Conservation (phyloP, 1,140 invertebrate species). For the Zaprionus ornatus region DNA sequence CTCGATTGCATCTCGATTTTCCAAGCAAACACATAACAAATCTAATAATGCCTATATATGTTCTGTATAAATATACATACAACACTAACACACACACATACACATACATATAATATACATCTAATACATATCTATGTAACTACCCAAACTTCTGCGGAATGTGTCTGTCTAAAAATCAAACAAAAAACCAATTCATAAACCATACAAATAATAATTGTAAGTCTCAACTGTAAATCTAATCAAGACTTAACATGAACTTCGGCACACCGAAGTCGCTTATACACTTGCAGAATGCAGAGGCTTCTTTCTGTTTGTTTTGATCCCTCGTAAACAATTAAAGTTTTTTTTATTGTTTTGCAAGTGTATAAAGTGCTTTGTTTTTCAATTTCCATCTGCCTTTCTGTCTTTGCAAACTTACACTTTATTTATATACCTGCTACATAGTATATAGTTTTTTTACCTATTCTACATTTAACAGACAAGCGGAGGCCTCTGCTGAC, state of each 20-base stretch:
- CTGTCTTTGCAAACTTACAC: not conserved
- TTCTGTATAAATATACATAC: constrained; percentile 65
- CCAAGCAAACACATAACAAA: constrained; percentile 13
- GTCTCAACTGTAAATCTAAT: constrained; percentile 38
- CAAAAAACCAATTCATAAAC: constrained; percentile 46
- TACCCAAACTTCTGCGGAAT: constrained; percentile 73
- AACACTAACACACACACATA: constrained; percentile 32
- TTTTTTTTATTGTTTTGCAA: constrained; percentile 12
- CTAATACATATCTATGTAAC: constrained; percentile 40
- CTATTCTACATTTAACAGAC: too few relatives aligned
- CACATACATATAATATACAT: constrained; percentile 38
- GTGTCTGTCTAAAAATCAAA: constrained; percentile 56
- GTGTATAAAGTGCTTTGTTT: constrained; percentile 22
- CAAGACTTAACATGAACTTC: constrained; percentile 3
- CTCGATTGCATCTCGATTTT: constrained; percentile 12
- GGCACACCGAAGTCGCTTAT: constrained; percentile 16
- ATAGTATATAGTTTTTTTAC: too few relatives aligned
- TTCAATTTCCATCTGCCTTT: not conserved
- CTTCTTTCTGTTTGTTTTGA: not conserved
- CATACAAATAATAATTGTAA: constrained; percentile 67
- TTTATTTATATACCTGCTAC: not conserved
- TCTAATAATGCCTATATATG: constrained; percentile 61
- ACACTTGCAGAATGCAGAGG: constrained; percentile 17
- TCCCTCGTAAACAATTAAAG: too few relatives aligned
- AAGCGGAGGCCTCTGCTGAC: too few relatives aligned